phyloP scores from a whole-genome alignment of 1,140 invertebrate genomes.

The Heterodera schachtii region DNA sequence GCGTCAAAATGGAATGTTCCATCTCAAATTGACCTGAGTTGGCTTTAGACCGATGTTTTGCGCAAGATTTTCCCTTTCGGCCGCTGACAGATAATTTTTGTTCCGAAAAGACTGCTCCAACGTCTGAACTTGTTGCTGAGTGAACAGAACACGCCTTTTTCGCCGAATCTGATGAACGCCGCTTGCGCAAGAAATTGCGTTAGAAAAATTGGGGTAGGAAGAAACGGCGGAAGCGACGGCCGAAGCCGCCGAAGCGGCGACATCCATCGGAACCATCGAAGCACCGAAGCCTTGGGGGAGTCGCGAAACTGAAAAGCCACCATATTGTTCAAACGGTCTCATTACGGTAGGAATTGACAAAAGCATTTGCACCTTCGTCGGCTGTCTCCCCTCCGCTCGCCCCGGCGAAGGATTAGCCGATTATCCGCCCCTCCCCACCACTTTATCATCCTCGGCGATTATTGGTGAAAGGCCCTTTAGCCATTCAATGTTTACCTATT shows the following conservation, averaged over 20 bases:
- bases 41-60: constrained; percentile 88
- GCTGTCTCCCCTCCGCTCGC: background rate
- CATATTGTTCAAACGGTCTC: background rate
- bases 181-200: background rate
- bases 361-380: background rate
- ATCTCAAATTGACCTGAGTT: constrained; percentile 75
- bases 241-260: background rate
- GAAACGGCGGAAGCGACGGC: constrained; percentile 10
- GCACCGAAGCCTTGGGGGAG: constrained; percentile 5
- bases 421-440: background rate
- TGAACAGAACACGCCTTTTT: constrained; percentile 92
- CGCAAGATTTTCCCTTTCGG: constrained; percentile 90
- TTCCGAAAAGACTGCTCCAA: constrained; percentile 88
- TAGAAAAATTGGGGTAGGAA: background rate
- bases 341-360: constrained; percentile 7
- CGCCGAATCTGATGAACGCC: constrained; percentile 66
- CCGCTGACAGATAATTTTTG: constrained; percentile 89
- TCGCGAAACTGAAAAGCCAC: constrained; percentile 20
- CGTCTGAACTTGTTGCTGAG: constrained; percentile 93
- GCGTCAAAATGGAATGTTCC: constrained; percentile 42
- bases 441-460: background rate
- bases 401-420: background rate
- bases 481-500: constrained; percentile 4
- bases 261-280: constrained; percentile 11
- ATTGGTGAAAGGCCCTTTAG: background rate